Percentiles rank a stretch among this genome's conserved stretches.
Evolutionary conservation across 2,113 vertebrate genomes (phyloP).

Genomic region (Marcusenius ussheri): DNA sequence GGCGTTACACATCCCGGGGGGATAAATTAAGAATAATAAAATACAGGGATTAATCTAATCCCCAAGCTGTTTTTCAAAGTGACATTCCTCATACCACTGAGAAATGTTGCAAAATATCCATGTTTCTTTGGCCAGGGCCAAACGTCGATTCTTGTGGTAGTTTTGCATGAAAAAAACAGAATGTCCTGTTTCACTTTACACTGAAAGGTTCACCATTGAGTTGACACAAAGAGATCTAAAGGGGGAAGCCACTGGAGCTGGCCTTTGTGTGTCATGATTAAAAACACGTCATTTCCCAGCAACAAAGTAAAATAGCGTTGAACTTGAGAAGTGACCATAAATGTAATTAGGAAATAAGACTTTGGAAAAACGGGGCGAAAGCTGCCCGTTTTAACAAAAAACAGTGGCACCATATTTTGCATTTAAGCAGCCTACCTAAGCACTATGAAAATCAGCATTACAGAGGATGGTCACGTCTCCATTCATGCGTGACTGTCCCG

Average conservation of each 20-base stretch:
- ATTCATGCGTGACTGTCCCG: background rate
- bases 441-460: background rate
- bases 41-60: constrained; percentile 14
- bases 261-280: background rate
- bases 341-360: background rate
- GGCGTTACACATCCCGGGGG: background rate
- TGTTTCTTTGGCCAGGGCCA: background rate
- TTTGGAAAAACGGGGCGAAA: background rate
- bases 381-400: background rate
- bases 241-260: background rate
- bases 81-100: background rate
- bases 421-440: background rate
- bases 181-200: background rate
- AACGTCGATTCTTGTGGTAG: background rate
- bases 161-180: background rate
- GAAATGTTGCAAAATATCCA: constrained; percentile 7
- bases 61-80: constrained; percentile 10
- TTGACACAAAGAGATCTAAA: background rate
- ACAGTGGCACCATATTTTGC: background rate
- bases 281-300: background rate
- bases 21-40: constrained; percentile 15
- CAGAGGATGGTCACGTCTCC: background rate
- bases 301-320: background rate
- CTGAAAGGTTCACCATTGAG: background rate
- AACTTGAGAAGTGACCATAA: background rate